Evolutionary conservation across 1,140 invertebrate genomes (phyloP).

Genomic region (Trichomalopsis sarcophagae): DNA sequence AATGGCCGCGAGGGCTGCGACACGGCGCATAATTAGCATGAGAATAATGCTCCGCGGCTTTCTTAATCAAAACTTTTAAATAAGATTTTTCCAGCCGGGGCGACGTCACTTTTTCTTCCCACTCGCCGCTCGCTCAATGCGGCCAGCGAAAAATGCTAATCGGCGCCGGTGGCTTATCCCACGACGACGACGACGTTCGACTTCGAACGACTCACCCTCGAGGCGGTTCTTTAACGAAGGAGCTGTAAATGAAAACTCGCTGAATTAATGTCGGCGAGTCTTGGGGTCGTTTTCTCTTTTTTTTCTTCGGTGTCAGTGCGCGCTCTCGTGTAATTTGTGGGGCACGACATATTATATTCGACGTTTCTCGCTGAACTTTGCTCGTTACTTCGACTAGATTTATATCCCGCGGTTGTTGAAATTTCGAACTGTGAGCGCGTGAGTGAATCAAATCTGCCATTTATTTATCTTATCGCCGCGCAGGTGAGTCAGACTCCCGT

Average conservation of each 20-base stretch:
- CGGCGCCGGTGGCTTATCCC: constrained; percentile 50
- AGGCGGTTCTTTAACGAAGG: constrained; percentile 42
- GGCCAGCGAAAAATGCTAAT: constrained; percentile 64
- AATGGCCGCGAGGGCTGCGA: constrained; percentile 47
- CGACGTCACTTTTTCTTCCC: not conserved
- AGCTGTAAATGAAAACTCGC: constrained; percentile 57
- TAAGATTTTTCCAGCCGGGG: constrained; percentile 59
- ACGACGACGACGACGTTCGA: constrained; percentile 34
- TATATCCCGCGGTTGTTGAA: not conserved
- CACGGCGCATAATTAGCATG: constrained; percentile 67
- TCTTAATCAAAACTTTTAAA: constrained; percentile 74
- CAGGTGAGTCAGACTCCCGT: too few relatives aligned
- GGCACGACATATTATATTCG: not conserved
- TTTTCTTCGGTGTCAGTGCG: not conserved
- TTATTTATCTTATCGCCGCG: not conserved
- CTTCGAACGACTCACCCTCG: constrained; percentile 6
- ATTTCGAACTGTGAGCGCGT: not conserved
- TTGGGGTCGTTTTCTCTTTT: not conserved
- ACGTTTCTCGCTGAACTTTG: not conserved
- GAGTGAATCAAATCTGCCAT: not conserved
- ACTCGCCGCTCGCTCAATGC: constrained; percentile 48
- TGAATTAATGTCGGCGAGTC: constrained; percentile 56
- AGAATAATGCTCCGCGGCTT: constrained; percentile 66
- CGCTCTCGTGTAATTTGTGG: not conserved
- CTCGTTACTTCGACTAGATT: not conserved